Evolutionary conservation across 2,113 vertebrate genomes (phyloP), one percentile per base, ranked within the genome.

Genomic region (Vulpes lagopus): DNA sequence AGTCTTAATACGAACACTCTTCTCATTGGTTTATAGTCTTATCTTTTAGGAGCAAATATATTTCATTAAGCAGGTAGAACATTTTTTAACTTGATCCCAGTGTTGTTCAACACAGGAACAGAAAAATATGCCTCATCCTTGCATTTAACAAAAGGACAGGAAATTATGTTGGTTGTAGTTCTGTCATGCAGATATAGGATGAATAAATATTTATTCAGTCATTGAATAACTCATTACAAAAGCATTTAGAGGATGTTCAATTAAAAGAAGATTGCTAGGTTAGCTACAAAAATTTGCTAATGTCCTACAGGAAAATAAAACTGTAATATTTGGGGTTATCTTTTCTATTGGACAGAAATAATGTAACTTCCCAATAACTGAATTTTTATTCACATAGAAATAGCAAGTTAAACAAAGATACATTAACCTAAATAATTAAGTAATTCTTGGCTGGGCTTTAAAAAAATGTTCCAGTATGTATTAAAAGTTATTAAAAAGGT

Each of bases 381-480:
- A 90, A 38, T 62, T 67, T 96, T 94, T 60, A 82, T 79, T 79
- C 6, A 20, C 6, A 35, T 76, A n/a, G 78, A 78, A 96, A 87
- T 71, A 86, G 2, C 10, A 86, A 78, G 53, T 82, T 65, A 87
- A 94, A 43, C 27, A 71, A 85, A 94, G 53, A 38, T 35, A 53
- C 20, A 57, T 74, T 82, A 69, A 84, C 60, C 14, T 57, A 53
- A 1, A 92, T 73, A 49, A 92, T 67, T 76, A 87, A 74, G 51
- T 53, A 62, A 76, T 80, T 59, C 55, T 93, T 73, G 23, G 3
- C 69, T 84, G n/a, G 7, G 25, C 22, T 9, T 94, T 95, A 27
- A 57, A 59, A 91, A 38, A 67, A 62, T 5, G 8, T 91, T 69
- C 43, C 62, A 82, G 7, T 78, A 49, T 59, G 43, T 69, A 19